Conservation (phyloP, 2,797 vertebrate species). For the Danio choprae region DNA sequence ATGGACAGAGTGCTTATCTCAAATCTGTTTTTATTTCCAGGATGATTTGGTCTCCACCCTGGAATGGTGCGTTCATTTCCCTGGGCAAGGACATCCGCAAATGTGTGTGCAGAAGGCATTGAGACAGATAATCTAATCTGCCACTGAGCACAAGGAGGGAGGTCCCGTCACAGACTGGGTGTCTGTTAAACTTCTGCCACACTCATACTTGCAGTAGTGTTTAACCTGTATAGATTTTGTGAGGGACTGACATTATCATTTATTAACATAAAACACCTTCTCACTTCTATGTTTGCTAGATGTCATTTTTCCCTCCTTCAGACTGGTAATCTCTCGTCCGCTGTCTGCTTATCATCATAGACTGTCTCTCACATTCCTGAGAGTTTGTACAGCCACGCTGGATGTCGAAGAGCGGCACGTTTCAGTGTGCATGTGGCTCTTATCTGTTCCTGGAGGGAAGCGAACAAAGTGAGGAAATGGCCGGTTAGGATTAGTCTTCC, state of each 20-base stretch:
- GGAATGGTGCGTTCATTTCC: constrained; percentile 63
- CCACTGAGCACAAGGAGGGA: constrained; percentile 46
- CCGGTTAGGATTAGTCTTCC: constrained; percentile 44
- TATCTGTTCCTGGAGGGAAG: constrained; percentile 39
- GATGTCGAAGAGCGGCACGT: constrained; percentile 42
- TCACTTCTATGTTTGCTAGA: constrained; percentile 37
- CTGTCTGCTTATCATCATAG: constrained; percentile 43
- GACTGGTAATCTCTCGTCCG: constrained; percentile 50
- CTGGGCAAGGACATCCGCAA: constrained; percentile 64
- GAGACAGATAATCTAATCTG: constrained; percentile 63
- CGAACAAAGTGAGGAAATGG: constrained; percentile 50
- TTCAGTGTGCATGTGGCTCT: constrained; percentile 31
- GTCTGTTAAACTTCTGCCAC: constrained; percentile 26
- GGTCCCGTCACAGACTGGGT: constrained; percentile 44
- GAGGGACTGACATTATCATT: neutral
- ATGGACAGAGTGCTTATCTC: constrained; percentile 46
- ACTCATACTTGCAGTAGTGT: constrained; percentile 13
- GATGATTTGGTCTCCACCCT: constrained; percentile 61
- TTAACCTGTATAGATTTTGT: constrained; percentile 7
- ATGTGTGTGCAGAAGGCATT: constrained; percentile 51
- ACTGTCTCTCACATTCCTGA: constrained; percentile 39
- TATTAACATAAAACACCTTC: constrained; percentile 10
- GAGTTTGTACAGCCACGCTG: constrained; percentile 16
- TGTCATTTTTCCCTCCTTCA: constrained; percentile 50
- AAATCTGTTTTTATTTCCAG: constrained; percentile 65